Evolutionary conservation across 2,888 invertebrate genomes (phyloP), one percentile per base, ranked within the genome.

Genomic region (Arctia plantaginis): DNA sequence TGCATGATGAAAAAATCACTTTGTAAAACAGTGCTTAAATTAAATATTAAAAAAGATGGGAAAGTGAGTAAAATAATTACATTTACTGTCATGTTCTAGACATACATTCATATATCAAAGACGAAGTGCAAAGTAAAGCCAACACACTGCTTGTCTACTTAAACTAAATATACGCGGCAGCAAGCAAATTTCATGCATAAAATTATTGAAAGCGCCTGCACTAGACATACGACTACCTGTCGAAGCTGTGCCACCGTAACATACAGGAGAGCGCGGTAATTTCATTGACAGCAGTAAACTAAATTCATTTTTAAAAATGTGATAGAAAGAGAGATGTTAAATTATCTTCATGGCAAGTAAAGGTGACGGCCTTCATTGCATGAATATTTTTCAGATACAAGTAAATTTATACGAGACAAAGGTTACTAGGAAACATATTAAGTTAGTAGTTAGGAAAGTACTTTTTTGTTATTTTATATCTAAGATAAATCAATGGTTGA

Each of bases 131-230:
- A 78, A 84, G 81, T 81, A 82, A 80, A 85, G 77, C 72, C 73
- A 75, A 80, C 82, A 86, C 81, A 82, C 83, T 80, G 84, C 84
- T 79, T 87, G 88, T 85, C 88, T 88, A 87, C 88, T 89, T 87
- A 88, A 87, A 89, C 90, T 90, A 92, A 92, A 93, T 92, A 92
- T 90, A 90, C 83, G 87, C 80, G 80, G 87, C 85, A 87, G 85
- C 86, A 89, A 88, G 91, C 90, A 89, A 94, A 92, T 91, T 94
- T 93, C 94, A 94, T 94, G 94, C 94, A 94, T 94, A 93, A 93
- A 93, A 94, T 94, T 94, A 94, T 93, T 88, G 89, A 88, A 91
- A 89, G 85, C 88, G 90, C 90, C 89, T 89, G 87, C 87, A 87
- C 87, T 87, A 91, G 89, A 91, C 89, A 90, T 85, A 85, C 84